These are phyloP conservation scores for Lasioglossum lativentre DNA, from an alignment of 2,888 invertebrate genomes.

Conservation along the genomic window DNA sequence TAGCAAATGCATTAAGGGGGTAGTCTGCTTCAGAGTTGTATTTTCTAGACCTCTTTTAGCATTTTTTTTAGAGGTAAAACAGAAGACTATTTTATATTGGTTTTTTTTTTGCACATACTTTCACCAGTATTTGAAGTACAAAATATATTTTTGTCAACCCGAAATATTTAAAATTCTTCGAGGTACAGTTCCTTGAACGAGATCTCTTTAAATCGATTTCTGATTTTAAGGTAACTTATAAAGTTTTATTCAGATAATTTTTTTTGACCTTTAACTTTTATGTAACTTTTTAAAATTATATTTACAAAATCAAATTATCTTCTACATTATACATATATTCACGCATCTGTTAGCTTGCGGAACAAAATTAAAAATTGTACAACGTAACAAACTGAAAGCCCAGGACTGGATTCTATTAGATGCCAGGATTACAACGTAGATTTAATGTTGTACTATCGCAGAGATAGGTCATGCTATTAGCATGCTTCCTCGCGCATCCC, in stretches of 20 bases:
- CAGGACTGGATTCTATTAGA: constrained; percentile 24
- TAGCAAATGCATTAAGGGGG: background rate
- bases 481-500: constrained; percentile 48
- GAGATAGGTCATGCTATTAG: constrained; percentile 55
- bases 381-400: background rate
- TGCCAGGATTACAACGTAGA: constrained; percentile 30
- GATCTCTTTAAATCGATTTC: no score
- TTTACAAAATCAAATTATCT: background rate
- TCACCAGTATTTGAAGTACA: background rate
- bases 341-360: background rate
- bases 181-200: background rate
- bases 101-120: background rate
- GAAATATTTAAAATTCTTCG: background rate
- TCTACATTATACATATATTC: background rate
- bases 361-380: background rate
- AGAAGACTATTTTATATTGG: background rate
- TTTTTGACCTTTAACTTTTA: background rate
- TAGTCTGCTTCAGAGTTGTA: background rate
- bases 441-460: constrained; percentile 49
- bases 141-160: background rate
- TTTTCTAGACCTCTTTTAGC: background rate
- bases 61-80: background rate
- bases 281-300: background rate
- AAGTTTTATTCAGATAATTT: background rate
- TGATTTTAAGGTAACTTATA: no score